Conservation (phyloP, 1,140 invertebrate species). For the Pseudachorutes palmiensis region DNA sequence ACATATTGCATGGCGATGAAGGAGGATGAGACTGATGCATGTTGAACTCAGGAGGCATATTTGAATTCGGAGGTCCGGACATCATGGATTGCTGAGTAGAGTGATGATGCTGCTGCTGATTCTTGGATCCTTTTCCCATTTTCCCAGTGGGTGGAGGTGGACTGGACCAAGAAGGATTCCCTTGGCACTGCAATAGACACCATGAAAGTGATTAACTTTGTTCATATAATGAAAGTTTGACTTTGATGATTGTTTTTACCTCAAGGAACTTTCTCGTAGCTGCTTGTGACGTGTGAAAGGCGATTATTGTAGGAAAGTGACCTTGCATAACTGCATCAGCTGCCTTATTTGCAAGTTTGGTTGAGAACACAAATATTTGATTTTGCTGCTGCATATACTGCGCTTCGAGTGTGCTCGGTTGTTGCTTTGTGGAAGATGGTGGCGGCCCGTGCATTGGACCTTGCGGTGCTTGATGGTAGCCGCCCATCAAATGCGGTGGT, state of each 20-base stretch:
- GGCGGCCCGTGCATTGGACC: conserved; percentile 12
- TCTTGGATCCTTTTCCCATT: conserved; percentile 32
- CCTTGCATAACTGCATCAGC: conserved; percentile 83
- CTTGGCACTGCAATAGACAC: conserved; percentile 37
- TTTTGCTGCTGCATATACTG: conserved; percentile 91
- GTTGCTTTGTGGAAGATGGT: conserved; percentile 51
- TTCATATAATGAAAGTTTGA: not conserved
- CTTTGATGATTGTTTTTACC: no score
- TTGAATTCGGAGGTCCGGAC: not conserved
- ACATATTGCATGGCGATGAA: conserved; percentile 23
- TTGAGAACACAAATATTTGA: conserved; percentile 97
- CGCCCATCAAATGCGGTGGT: conserved; percentile 23
- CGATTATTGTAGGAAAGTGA: conserved; percentile 83
- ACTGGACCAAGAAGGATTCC: conserved; percentile 41
- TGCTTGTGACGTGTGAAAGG: conserved; percentile 89
- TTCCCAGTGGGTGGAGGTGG: conserved; percentile 35
- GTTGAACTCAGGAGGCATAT: conserved; percentile 25
- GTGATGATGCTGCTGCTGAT: conserved; percentile 26
- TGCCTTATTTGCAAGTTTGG: conserved; percentile 83
- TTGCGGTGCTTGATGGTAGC: conserved; percentile 3
- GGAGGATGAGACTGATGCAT: conserved; percentile 22
- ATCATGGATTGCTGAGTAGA: not conserved
- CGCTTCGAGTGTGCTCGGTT: conserved; percentile 66
- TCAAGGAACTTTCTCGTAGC: conserved; percentile 90
- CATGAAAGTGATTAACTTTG: not conserved